phyloP scores from a whole-genome alignment of 2,113 vertebrate species.

The Prunella himalayana region DNA sequence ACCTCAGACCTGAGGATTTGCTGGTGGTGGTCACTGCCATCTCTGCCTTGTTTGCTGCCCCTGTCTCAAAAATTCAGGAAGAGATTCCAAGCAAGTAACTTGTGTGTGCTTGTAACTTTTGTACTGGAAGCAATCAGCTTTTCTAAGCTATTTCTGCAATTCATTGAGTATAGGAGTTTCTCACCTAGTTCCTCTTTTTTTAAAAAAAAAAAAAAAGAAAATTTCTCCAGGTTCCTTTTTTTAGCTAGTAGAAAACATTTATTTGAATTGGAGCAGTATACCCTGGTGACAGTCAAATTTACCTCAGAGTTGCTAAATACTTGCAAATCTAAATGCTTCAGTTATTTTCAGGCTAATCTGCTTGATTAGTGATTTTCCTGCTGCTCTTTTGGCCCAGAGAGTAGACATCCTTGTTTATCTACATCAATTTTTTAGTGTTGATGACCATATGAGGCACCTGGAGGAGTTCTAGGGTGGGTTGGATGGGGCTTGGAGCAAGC shows the following conservation, averaged over 20 bases:
- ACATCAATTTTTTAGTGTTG: accelerated
- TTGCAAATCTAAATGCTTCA: not conserved
- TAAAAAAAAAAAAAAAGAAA: not conserved
- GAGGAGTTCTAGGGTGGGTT: not conserved
- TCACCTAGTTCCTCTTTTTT: not conserved
- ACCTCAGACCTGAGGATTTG: not conserved
- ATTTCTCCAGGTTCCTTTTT: not conserved
- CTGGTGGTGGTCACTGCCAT: not conserved
- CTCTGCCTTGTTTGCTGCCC: accelerated
- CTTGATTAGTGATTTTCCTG: not conserved
- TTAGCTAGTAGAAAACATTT: not conserved
- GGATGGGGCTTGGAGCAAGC: not conserved
- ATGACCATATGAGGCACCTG: not conserved
- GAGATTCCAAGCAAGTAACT: not conserved
- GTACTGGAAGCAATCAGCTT: accelerated
- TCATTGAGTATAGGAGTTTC: not conserved
- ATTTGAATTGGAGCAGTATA: not conserved
- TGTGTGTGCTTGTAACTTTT: not conserved
- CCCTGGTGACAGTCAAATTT: not conserved
- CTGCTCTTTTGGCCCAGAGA: not conserved
- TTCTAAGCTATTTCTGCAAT: not conserved
- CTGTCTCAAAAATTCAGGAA: not conserved
- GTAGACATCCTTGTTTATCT: not conserved
- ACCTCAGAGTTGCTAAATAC: not conserved
- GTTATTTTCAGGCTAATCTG: not conserved